A percentile compares a stretch with the other conserved stretches of the same genome.
Evolutionary conservation across 1,140 invertebrate genomes (phyloP).

Genomic region (Acyrthosiphon pisum): DNA sequence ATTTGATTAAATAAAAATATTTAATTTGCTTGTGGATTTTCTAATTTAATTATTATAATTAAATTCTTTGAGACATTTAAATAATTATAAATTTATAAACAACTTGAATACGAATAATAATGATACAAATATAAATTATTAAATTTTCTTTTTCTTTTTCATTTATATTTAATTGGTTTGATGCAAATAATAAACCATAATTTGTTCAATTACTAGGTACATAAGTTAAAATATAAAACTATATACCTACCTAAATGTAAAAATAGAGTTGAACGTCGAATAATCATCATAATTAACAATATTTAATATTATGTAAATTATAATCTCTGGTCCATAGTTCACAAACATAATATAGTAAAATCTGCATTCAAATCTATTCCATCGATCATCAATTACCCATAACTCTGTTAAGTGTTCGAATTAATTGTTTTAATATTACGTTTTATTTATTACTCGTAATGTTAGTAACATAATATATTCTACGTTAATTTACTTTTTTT

Average conservation of each 20-base stretch:
- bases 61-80: background rate
- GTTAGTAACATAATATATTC: background rate
- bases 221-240: background rate
- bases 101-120: background rate
- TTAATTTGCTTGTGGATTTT: no score
- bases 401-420: background rate
- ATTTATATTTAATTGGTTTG: background rate
- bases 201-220: background rate
- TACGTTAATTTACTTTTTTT: background rate
- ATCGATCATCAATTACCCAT: background rate
- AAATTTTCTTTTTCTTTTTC: background rate
- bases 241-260: background rate
- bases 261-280: background rate
- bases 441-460: background rate
- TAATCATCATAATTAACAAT: background rate
- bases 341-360: background rate
- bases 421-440: background rate
- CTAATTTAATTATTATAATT: background rate
- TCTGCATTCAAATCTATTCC: background rate
- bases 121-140: no score
- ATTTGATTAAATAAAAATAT: no score
- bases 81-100: background rate
- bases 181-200: background rate
- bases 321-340: background rate
- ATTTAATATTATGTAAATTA: background rate